Evolutionary conservation across 1,140 invertebrate species (phyloP), one percentile per base, ranked within the genome.

Genomic region (Lordiphosa collinella): DNA sequence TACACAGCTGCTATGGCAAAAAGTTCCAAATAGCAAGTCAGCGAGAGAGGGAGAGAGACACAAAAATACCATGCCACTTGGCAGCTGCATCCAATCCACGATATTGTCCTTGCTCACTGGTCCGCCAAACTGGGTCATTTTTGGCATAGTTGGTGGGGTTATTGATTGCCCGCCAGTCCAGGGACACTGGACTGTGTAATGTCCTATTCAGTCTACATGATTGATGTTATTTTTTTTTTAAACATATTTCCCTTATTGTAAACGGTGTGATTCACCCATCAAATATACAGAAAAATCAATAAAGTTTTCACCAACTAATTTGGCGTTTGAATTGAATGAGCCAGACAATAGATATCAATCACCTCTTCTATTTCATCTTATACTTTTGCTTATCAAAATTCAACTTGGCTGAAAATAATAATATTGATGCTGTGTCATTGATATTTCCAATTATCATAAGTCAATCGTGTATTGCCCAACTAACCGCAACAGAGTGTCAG

Each of bases 41-140:
- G 10, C 25, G 16, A 25, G 3, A 29, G 4, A n/a, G 10, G 6
- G 8, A 64, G 29, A 11, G 38, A 37, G 7, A 29, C 5, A 18
- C 44, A 41, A 38, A 50, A 57, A 56, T 65, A 54, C 48, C 40
- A 49, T 64, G 43, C 56, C 63, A 37, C 63, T 71, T 70, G 75
- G 71, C 69, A 55, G 49, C 36, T 61, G 71, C 76, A 79, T 31
- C 35, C 25, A 49, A 41, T 48, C 29, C 41, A 31, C 11, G 7
- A 44, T 44, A 12, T 48, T 59, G 54, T 65, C 63, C 44, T 65
- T 66, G 63, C 48, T 36, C 43, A 61, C 52, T 61, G 62, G 18
- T 51, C 51, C 51, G 50, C 49, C 69, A 32, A 80, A 80, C 69
- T 80, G 71, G 75, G 75, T 80, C 76, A 80, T 51, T 71, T 80